phyloP scores from a whole-genome alignment of 2,888 invertebrate species.

The Trimorus sp. region DNA sequence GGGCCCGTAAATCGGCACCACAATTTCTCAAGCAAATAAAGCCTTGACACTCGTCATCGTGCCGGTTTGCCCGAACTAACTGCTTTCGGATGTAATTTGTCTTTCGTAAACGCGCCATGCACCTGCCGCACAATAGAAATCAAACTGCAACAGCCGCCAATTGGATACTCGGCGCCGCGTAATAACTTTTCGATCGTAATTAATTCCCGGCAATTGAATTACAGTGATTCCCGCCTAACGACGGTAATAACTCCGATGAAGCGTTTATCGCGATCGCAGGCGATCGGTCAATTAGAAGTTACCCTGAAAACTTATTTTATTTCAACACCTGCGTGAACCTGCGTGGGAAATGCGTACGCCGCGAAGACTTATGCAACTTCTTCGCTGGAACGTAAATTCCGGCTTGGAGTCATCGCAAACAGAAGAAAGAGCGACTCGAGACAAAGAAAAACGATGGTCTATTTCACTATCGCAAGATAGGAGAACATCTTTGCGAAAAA shows the following conservation, averaged over 20 bases:
- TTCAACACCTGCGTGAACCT: conserved; percentile 15
- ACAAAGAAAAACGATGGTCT: no score
- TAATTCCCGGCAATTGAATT: conserved; percentile 1
- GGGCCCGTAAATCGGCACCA: no score
- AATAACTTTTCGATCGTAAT: conserved; percentile 8
- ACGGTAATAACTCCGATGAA: background rate
- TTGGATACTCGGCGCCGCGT: no score
- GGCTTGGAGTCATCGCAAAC: conserved; percentile 24
- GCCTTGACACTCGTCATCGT: background rate
- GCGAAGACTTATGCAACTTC: conserved; percentile 24
- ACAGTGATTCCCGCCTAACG: conserved; percentile 10
- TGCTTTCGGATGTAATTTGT: conserved; percentile 29
- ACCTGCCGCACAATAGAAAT: background rate
- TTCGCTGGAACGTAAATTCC: conserved; percentile 14
- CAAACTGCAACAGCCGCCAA: background rate
- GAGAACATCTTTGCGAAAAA: no score
- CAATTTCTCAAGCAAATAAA: background rate
- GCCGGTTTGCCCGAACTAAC: conserved; percentile 12
- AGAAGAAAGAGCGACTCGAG: background rate
- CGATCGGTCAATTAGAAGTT: conserved; percentile 26
- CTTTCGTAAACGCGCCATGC: conserved; percentile 3
- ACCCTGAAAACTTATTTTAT: conserved; percentile 24
- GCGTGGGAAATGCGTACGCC: conserved; percentile 32
- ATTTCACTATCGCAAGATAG: no score
- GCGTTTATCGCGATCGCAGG: conserved; percentile 24